phyloP scores from a whole-genome alignment of 2,113 vertebrate species.

The Balaenoptera acutorostrata region DNA sequence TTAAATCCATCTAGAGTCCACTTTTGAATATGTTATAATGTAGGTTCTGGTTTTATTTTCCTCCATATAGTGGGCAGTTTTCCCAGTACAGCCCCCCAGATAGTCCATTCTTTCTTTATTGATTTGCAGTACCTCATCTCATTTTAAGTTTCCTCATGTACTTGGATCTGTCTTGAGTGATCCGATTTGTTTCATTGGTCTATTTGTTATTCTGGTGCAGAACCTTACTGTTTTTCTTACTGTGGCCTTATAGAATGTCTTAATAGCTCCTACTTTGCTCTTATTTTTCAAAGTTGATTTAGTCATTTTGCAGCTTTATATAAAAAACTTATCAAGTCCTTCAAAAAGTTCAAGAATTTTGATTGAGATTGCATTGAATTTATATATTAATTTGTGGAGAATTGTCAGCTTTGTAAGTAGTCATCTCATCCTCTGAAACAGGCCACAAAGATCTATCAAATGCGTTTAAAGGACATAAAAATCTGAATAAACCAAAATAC shows the following conservation, averaged over 20 bases:
- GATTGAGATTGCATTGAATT: not conserved
- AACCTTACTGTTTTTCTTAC: conserved; percentile 13
- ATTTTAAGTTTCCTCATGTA: not conserved
- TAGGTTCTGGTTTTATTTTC: conserved; percentile 39
- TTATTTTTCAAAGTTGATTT: conserved; percentile 38
- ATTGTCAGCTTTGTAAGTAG: conserved; percentile 21
- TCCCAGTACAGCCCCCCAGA: not conserved
- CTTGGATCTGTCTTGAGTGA: not conserved
- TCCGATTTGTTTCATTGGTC: not conserved
- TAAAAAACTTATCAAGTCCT: not conserved
- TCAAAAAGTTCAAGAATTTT: conserved; percentile 23
- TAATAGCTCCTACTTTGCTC: not conserved
- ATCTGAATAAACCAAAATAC: conserved; percentile 2
- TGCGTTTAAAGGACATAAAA: not conserved
- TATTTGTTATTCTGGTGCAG: not conserved
- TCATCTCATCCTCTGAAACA: not conserved
- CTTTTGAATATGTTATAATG: conserved; percentile 9
- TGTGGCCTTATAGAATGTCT: not conserved
- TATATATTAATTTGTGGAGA: not conserved
- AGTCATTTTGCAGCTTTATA: not conserved
- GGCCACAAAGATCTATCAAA: not conserved
- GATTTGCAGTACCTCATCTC: not conserved
- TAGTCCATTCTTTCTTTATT: conserved; percentile 12
- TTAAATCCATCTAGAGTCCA: conserved; percentile 15
- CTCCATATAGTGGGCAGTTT: not conserved